phyloP scores from a whole-genome alignment of 2,888 invertebrate species.

The Diarsia dahlii region DNA sequence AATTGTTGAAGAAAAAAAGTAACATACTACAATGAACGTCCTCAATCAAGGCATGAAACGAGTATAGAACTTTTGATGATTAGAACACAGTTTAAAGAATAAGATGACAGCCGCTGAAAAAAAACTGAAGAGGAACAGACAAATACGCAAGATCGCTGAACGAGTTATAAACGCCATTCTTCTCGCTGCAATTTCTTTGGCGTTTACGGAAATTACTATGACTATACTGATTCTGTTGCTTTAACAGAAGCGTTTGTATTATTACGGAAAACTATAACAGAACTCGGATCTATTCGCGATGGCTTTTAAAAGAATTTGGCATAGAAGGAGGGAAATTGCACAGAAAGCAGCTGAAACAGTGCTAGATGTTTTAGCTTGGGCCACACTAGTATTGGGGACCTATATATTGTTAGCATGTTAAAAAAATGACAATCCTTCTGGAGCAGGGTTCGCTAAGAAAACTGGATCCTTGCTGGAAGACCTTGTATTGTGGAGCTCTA shows the following conservation, averaged over 20 bases:
- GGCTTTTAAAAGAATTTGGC: slow-evolving; percentile 75
- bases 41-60: slow-evolving; percentile 28
- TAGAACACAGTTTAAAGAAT: not conserved
- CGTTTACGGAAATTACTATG: slow-evolving; percentile 80
- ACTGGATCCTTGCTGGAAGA: slow-evolving; percentile 9
- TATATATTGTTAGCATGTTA: slow-evolving; percentile 73
- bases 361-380: slow-evolving; percentile 75
- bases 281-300: slow-evolving; percentile 56
- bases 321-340: slow-evolving; percentile 68
- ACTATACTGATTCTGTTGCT: slow-evolving; percentile 77
- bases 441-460: not conserved
- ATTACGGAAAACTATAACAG: not conserved
- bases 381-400: slow-evolving; percentile 74
- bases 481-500: slow-evolving; percentile 1
- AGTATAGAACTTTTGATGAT: slow-evolving; percentile 14
- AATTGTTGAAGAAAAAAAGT: slow-evolving; percentile 34
- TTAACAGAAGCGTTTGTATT: slow-evolving; percentile 48
- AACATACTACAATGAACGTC: slow-evolving; percentile 25
- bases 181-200: slow-evolving; percentile 78
- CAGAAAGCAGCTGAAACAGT: slow-evolving; percentile 65
- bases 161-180: slow-evolving; percentile 77
- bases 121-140: slow-evolving; percentile 70
- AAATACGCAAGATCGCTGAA: slow-evolving; percentile 75
- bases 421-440: not conserved
- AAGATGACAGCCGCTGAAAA: slow-evolving; percentile 75